Conservation (phyloP, 2,797 vertebrate species). For the Chrosomus eos region DNA sequence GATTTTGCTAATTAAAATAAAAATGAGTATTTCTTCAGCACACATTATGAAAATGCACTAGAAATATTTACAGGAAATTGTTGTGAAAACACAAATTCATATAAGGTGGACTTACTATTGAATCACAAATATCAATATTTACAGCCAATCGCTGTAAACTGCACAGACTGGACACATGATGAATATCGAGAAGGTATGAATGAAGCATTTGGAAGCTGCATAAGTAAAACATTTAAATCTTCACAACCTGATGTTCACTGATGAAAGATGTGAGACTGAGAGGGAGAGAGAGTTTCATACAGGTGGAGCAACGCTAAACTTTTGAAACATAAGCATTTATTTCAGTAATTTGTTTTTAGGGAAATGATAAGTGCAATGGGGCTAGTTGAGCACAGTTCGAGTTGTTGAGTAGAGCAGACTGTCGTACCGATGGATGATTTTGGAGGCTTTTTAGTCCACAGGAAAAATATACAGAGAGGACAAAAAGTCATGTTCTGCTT, state of each 20-base stretch:
- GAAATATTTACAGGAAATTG: conserved; percentile 5
- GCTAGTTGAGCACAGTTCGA: conserved; percentile 34
- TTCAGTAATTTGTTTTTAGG: conserved; percentile 47
- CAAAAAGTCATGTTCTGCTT: not conserved
- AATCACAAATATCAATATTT: conserved; percentile 51
- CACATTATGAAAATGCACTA: not conserved
- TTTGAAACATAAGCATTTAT: conserved; percentile 75
- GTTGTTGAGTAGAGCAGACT: conserved; percentile 23
- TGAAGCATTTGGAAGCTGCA: conserved; percentile 52
- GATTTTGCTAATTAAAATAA: conserved; percentile 7
- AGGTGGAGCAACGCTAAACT: conserved; percentile 73
- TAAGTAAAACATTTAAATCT: conserved; percentile 55
- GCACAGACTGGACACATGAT: conserved; percentile 37
- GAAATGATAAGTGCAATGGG: conserved; percentile 70
- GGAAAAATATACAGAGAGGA: conserved; percentile 5
- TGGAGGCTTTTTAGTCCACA: not conserved
- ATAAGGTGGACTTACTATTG: not conserved
- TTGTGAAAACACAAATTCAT: not conserved
- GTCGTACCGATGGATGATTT: not conserved
- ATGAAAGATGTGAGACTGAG: conserved; percentile 42
- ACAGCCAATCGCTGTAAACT: conserved; percentile 42
- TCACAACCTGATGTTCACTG: conserved; percentile 48
- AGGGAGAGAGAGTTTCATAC: conserved; percentile 9
- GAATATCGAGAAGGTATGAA: conserved; percentile 56
- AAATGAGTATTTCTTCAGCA: not conserved